Evolutionary conservation across 92 coral and sea anemone genomes (phyloP).

Genomic region (Phenganax stokvisi): DNA sequence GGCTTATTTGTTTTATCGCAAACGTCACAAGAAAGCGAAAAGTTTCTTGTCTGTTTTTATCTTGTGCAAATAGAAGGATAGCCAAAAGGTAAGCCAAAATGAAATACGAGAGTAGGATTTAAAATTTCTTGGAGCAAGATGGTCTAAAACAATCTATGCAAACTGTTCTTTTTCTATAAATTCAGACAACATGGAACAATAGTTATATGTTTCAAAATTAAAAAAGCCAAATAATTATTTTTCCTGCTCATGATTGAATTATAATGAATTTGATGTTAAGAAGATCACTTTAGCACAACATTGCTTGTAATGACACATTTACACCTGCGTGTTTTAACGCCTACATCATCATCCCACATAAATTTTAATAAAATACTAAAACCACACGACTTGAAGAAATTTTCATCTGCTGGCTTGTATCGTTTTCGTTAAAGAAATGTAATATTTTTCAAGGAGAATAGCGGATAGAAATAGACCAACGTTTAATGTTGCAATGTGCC

Average conservation of each 20-base stretch:
- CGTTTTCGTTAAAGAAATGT: not conserved
- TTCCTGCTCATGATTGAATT: constrained; percentile 3
- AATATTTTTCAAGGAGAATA: too few species aligned
- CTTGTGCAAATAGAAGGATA: too few species aligned
- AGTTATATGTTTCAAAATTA: not conserved
- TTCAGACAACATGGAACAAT: not conserved
- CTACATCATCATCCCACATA: not conserved
- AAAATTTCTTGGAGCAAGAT: too few species aligned
- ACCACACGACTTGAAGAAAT: not conserved
- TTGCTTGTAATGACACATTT: not conserved
- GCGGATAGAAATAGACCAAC: too few species aligned
- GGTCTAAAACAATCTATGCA: too few species aligned
- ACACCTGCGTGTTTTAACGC: constrained; percentile 4
- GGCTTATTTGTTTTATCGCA: too few species aligned
- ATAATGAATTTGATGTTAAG: constrained; percentile 3
- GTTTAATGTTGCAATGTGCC: too few species aligned
- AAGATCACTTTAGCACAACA: not conserved
- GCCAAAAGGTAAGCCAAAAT: too few species aligned
- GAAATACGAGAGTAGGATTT: too few species aligned
- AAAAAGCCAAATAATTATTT: constrained; percentile 12
- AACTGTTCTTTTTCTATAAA: too few species aligned
- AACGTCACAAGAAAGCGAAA: too few species aligned
- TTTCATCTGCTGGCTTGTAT: not conserved
- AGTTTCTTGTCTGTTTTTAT: too few species aligned
- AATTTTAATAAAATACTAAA: not conserved